Base-by-base conservation (phyloP, 1,140 invertebrate species). In the Drosophila kohkoa region DNA sequence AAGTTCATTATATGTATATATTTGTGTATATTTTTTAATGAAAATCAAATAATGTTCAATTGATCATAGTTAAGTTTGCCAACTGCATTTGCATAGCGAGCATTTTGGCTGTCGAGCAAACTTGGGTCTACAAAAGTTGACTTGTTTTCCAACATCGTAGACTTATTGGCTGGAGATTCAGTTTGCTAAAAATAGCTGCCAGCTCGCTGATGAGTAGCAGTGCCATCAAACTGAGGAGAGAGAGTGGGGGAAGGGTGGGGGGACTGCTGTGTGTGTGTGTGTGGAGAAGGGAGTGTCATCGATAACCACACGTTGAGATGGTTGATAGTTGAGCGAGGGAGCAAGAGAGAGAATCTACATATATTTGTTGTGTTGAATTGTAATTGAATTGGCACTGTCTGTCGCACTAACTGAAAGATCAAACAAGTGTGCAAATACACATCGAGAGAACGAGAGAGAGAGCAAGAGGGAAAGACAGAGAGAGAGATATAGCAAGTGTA, bases 121-220 rank as follows among this genome's bases (percentile, higher is more conserved):
- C 51, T 52, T 11, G 51, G 6, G 1, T 32, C 5, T 54, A 35
- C 1, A 3, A 35, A 25, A 13, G 30, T 13, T 32, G 1, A 13
- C 2, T 54, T 32, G 51, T 43, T 48, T 20, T 63, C 59, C 38
- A 43, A 16, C 51, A 63, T 13, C 57, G 60, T 67, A 82, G 81
- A 82, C 81, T 72, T 81, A 82, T 82, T 82, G 81, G 81, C 81
- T 82, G 67, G 81, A 72, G 77, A 71, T 71, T 82, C 80, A 79
- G 71, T 25, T 25, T n/a, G 43, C 80, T 82, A 82, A 75, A 79
- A 82, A 82, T 82, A 82, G 71, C 28, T 54, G 55, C 20, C 59
- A 62, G 46, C 60, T 72, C 32, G 60, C 71, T 65, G 68, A 30
- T 48, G 59, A 32, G 15, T 45, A 35, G 41, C n/a, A 35, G 20